phyloP scores from a whole-genome alignment of 1,140 invertebrate genomes.

The Phthorimaea operculella region DNA sequence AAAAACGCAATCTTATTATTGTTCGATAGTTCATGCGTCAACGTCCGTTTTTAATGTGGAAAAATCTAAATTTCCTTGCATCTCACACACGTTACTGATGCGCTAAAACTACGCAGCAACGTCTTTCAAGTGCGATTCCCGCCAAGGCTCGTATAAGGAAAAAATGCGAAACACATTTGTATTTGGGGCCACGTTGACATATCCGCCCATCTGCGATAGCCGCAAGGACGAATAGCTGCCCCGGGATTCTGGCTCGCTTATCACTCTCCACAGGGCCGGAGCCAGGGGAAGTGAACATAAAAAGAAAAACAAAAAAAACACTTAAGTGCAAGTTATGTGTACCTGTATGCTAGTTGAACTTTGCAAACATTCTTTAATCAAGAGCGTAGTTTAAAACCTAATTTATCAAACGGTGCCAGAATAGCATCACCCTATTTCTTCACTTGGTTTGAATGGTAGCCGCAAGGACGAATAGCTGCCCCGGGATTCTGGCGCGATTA shows the following conservation, averaged over 20 bases:
- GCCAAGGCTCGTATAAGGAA: constrained; percentile 1
- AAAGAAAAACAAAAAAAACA: too few species aligned
- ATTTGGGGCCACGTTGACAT: constrained; percentile 3
- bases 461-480: background rate
- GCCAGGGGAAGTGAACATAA: background rate
- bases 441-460: too few species aligned
- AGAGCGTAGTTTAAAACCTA: too few species aligned
- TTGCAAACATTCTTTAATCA: too few species aligned
- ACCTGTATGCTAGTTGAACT: too few species aligned
- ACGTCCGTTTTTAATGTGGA: too few species aligned
- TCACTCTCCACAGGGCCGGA: background rate
- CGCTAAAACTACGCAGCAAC: background rate
- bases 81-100: background rate
- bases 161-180: constrained; percentile 4
- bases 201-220: constrained; percentile 3
- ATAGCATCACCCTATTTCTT: too few species aligned
- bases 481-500: background rate
- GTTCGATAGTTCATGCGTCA: too few species aligned
- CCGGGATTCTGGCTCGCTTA: constrained; percentile 2
- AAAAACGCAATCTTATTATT: too few species aligned
- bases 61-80: background rate
- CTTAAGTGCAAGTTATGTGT: too few species aligned
- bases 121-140: background rate
- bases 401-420: too few species aligned
- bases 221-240: constrained; percentile 1